Evolutionary conservation across 2,113 vertebrate genomes (phyloP), one percentile per base, ranked within the genome.

Genomic region (Plectropomus leopardus): DNA sequence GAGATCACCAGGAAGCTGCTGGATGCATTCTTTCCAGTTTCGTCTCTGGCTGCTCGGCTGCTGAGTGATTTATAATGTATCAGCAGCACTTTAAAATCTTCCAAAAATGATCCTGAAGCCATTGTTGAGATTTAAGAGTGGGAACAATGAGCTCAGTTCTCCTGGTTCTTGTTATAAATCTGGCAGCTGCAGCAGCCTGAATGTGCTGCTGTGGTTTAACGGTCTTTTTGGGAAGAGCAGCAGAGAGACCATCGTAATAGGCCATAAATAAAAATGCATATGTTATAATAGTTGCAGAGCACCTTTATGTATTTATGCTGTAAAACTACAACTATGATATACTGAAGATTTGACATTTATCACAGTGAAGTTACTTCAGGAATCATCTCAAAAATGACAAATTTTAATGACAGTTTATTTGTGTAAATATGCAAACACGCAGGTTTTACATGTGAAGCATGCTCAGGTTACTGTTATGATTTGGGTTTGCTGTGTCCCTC

Each of bases 21-120:
- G 19, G 71, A 76, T 32, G 3, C 26, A 17, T 6, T 57, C 69
- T 69, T 50, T 19, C 14, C 24, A 8, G 2, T n/a, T 58, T 50
- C 50, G 19, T 4, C 3, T 45, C 19, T 36, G 65, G 47, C 45
- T 11, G 32, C 54, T 9, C 2, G 1, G 36, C 60, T 45, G 61
- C 69, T 51, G 61, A 68, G 60, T 67, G 83, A 81, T 81, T 85
- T 81, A 81, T 58, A 32, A 68, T 61, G 55, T 24, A 4, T 40
- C 68, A 45, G 64, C 68, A 73, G 55, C 54, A 16, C 36, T 57
- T 60, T 76, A 50, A 75, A 61, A 75, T 55, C 53, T 10, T 69
- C 32, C 32, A 28, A 66, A 80, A 61, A 40, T 23, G 26, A n/a
- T 72, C 58, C 26, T 48, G 21, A 36, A 48, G 26, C 32, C 34